Base-by-base conservation (phyloP, 92 coral and sea anemone genomes). In the Isaurus tuberculatus region DNA sequence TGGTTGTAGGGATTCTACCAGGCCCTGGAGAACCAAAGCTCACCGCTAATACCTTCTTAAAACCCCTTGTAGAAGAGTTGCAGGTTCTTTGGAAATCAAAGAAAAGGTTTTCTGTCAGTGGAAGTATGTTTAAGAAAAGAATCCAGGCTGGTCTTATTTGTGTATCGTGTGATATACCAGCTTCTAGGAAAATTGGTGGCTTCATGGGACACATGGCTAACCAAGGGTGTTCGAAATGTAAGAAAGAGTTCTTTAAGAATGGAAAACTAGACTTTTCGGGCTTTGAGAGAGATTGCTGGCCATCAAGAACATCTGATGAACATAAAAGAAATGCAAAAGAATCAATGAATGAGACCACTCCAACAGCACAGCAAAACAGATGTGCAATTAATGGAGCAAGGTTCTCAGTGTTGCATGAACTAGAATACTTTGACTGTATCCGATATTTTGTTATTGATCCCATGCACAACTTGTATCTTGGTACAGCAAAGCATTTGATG, bases 11-110 rank as follows among this genome's bases (percentile, higher is more conserved):
- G 2, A 84, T 92, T 36, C 58, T 92, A 40, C 91, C 95, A 33
- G 92, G 95, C n/a, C 95, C 92, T 28, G 58, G 84, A 23, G 92
- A 92, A 65, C 92, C 95, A 2, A 60, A 75, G 25, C 84, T 84
- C 5, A 83, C 88, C 7, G 88, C 92, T 11, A 92, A 92, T 58
- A 83, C 92, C 3, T 89, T 70, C 49, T 44, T 92, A 28, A 70
- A 85, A 19, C 95, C 92, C 46, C 80, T 92, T 14, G 95, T 92
- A 20, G 73, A 81, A 31, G 92, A 91, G 48, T 77, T 91, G 30
- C 72, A 80, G 71, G 20, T 19, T 1, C 73, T 82, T 3, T 88
- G 94, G 92, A 73, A 58, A 64, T 75, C 27, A 16, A 78, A 71
- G 28, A 73, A 68, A 17, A 53, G 64, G 14, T 88, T 88, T 27